Evolutionary conservation across 2,888 invertebrate genomes (phyloP), one percentile per base, ranked within the genome.

Genomic region (Aricia artaxerxes): DNA sequence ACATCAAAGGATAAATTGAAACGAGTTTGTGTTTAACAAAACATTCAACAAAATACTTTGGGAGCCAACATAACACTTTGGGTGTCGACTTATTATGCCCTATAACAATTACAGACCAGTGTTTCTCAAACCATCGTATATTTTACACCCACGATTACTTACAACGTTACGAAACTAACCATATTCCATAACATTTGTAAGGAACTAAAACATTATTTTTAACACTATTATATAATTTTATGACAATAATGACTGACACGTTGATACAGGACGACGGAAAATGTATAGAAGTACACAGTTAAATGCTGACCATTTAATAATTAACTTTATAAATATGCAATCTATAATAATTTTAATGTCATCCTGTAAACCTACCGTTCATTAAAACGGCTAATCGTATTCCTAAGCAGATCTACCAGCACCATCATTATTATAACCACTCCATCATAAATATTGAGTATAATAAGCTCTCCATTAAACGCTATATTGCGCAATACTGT

Each of bases 31-130:
- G 86, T 86, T 86, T 90, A 93, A 93, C 92, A 93, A 90, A 93
- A 93, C 92, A 92, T 91, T 93, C 89, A 94, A 93, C 93, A 93
- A 93, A 90, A 91, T 90, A 92, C 93, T 93, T 93, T 93, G 93
- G 76, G 93, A 92, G 92, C 89, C 90, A 87, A 92, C 90, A 89
- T 88, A 90, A 92, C 90, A 89, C 92, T 93, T 93, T 93, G 91
- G 93, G 88, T 92, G 89, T 89, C 89, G 90, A 92, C 91, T 89
- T 90, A 91, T 91, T 92, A 92, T 90, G 90, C 90, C 89, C 89
- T 92, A 91, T 90, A 90, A 91, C 84, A 83, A 84, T 83, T 84
- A 81, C 84, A 91, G 93, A 93, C 89, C 94, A 94, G 93, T 94
- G 94, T 93, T 94, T 93, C 94, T 94, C 94, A 94, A 93, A 93